These are phyloP conservation scores for Neopipo cinnamomea DNA, from an alignment of 2,113 vertebrate genomes.

Conservation along the genomic window DNA sequence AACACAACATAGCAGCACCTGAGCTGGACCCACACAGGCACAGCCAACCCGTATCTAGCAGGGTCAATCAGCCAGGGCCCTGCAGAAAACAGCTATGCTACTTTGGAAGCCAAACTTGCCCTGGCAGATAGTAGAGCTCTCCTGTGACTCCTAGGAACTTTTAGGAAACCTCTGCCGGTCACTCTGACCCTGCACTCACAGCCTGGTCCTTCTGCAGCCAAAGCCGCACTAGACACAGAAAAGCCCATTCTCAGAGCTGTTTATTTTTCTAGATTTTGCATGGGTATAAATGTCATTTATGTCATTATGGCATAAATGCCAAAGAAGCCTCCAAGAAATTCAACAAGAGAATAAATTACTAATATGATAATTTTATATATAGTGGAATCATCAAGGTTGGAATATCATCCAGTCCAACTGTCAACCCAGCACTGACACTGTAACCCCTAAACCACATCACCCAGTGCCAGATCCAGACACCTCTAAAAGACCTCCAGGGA, in stretches of 20 bases:
- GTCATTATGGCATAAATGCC: too few relatives aligned
- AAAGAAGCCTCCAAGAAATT: background rate
- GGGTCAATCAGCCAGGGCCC: background rate
- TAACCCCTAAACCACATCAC: background rate
- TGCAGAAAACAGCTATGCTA: background rate
- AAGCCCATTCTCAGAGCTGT: background rate
- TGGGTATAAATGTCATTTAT: background rate
- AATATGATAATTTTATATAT: background rate
- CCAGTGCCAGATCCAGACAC: background rate
- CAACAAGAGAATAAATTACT: background rate
- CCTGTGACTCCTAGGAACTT: accelerated
- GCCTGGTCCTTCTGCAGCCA: background rate
- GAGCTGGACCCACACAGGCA: accelerated
- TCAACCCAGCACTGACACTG: background rate
- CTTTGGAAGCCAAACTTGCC: background rate
- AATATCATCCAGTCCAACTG: background rate
- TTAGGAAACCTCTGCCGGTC: background rate
- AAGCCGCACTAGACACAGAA: background rate
- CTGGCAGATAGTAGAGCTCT: background rate
- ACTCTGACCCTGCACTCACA: background rate
- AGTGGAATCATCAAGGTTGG: background rate
- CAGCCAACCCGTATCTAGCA: background rate
- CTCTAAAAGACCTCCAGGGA: background rate
- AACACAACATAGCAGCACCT: background rate
- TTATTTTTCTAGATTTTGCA: background rate